Evolutionary conservation across 37 sponge, comb jelly and placozoan genomes (phyloP), one percentile per base, ranked within the genome.

Genomic region (Hormiphora californensis): DNA sequence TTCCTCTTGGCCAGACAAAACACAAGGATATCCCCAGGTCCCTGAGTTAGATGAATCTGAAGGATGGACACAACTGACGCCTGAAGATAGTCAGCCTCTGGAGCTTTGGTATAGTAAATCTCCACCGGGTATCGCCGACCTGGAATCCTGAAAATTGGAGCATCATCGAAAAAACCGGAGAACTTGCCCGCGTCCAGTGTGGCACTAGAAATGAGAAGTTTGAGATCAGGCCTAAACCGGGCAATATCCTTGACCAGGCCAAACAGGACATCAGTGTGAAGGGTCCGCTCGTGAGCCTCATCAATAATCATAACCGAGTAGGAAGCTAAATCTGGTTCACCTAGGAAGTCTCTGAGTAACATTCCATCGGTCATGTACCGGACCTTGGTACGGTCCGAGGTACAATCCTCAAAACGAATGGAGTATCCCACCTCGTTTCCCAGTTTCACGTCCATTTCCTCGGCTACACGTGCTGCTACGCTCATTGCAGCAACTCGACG

Each of bases 331-430:
- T 98, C 96, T 39, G 99, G 99, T 90, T 98, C 99, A 69, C 96
- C 85, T 12, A 98, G 91, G 86, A 98, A 98, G 69, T 98, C 99
- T 53, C 99, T 91, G n/a, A 98, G 63, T 33, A 98, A 54, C 99
- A 98, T 98, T 30, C 99, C 99, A 90, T 98, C 99, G 39, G 99
- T 98, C 94, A 98, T 92, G 86, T 98, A 98, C 92, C 94, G 51
- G 11, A 86, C 43, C 28, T 92, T 59, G 31, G 99, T 98, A 7
- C 93, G 87, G 55, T 98, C 99, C 21, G 99, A 98, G 0, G 99
- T 98, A 85, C 95, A 98, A 89, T 98, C 99, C 40, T 98, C 99
- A 92, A 98, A 98, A 22, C 99, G 61, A 34, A 98, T 98, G 41
- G 92, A 90, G 46, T 95, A 98, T 3, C 99, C 99, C 89, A 97